A percentile compares a stretch with the other conserved stretches of the same genome.
Evolutionary conservation across 1,140 invertebrate species (phyloP).

Genomic region (Vollenhovia emeryi): DNA sequence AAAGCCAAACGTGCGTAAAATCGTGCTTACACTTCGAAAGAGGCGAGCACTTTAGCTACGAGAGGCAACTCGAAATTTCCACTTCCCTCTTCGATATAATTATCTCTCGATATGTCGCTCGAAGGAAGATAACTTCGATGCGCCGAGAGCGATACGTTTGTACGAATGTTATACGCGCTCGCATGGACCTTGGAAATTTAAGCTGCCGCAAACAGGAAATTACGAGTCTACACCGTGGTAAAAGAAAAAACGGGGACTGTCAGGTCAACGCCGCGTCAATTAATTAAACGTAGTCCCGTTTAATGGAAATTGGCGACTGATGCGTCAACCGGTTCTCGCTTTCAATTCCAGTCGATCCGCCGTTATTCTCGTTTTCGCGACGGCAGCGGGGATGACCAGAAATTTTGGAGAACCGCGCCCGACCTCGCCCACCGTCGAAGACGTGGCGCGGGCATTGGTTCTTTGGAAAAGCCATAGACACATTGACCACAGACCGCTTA

Average conservation of each 20-base stretch:
- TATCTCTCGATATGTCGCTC: not conserved
- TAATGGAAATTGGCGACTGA: slow-evolving; percentile 12
- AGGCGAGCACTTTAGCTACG: not conserved
- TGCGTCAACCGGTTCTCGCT: no score
- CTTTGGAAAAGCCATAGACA: not conserved
- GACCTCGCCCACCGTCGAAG: no score
- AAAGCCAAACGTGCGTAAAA: not conserved
- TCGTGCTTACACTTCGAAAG: not conserved
- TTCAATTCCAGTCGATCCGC: not conserved
- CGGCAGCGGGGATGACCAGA: not conserved
- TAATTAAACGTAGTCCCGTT: not conserved
- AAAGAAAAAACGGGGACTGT: not conserved
- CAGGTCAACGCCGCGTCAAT: slow-evolving; percentile 4
- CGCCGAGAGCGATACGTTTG: not conserved
- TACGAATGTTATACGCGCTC: not conserved
- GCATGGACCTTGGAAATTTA: not conserved
- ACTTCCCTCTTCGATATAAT: not conserved
- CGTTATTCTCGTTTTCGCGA: not conserved
- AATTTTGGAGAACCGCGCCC: not conserved
- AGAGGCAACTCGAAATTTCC: not conserved
- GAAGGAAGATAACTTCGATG: not conserved
- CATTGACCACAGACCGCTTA: no score
- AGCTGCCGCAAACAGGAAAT: slow-evolving; percentile 5
- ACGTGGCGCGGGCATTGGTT: not conserved
- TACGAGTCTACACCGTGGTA: not conserved